Percentiles rank a stretch among this genome's conserved stretches.
phyloP scores from a whole-genome alignment of 2,113 vertebrate genomes.

The Calidris pugnax region DNA sequence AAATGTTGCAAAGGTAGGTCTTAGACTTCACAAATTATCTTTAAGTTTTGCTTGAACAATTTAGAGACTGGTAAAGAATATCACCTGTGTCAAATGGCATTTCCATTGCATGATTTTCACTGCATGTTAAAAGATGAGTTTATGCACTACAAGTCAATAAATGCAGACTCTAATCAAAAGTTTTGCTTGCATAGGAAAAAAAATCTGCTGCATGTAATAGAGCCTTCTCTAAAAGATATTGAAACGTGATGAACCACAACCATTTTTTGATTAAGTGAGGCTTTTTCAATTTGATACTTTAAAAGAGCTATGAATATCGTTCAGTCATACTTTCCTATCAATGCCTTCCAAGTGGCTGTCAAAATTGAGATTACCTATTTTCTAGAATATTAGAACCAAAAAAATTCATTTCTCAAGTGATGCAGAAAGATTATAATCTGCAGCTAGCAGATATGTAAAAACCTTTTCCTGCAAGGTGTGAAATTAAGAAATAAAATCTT shows the following conservation, averaged over 20 bases:
- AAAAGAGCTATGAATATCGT: conserved; percentile 74
- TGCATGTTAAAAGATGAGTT: conserved; percentile 19
- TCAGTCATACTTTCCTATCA: conserved; percentile 68
- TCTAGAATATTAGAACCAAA: conserved; percentile 50
- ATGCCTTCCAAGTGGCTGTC: conserved; percentile 49
- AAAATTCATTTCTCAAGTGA: not conserved
- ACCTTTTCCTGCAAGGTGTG: conserved; percentile 10
- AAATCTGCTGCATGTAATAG: conserved; percentile 52
- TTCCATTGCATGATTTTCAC: conserved; percentile 16
- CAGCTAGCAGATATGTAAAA: conserved; percentile 23
- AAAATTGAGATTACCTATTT: conserved; percentile 50
- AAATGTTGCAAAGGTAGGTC: not conserved
- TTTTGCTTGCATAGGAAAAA: conserved; percentile 59
- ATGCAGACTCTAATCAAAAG: conserved; percentile 65
- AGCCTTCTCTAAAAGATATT: conserved; percentile 68
- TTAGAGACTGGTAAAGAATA: not conserved
- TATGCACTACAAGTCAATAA: conserved; percentile 60
- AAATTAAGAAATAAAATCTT: conserved; percentile 56
- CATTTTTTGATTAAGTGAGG: conserved; percentile 67
- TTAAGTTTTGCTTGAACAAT: conserved; percentile 18
- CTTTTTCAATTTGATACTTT: conserved; percentile 78
- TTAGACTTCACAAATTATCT: not conserved
- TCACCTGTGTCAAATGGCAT: conserved; percentile 11
- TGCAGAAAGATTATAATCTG: conserved; percentile 59
- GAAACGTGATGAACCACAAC: conserved; percentile 73